Conservation (phyloP, 2,113 vertebrate species). For the Columbina picui region DNA sequence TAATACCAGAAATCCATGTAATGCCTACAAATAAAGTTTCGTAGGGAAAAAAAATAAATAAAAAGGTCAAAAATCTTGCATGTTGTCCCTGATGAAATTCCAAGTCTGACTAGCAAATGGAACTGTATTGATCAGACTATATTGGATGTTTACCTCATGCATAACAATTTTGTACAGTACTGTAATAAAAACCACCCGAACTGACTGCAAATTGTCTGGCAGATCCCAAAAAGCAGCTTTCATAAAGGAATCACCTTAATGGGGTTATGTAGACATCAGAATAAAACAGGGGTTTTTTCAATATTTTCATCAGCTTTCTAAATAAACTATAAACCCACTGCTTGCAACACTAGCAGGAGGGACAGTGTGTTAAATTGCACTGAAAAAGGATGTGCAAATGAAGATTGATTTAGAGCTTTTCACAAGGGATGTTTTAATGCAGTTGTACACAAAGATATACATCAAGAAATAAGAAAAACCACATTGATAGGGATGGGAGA, state of each 20-base stretch:
- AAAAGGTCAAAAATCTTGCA: neutral
- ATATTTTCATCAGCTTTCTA: neutral
- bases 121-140: neutral
- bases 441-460: neutral
- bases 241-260: neutral
- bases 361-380: neutral
- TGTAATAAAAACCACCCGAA: fast-evolving
- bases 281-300: neutral
- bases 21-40: neutral
- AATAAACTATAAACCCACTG: neutral
- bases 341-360: neutral
- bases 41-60: neutral
- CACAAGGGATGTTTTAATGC: neutral
- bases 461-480: neutral
- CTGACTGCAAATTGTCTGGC: neutral
- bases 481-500: neutral
- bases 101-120: neutral
- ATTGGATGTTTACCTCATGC: neutral
- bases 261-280: neutral
- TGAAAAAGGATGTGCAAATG: neutral
- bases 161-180: neutral
- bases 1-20: neutral
- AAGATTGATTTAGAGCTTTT: neutral
- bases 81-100: neutral
- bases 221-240: neutral